Conservation (phyloP, 2,113 vertebrate species). For the Psilopsiagon aymara region DNA sequence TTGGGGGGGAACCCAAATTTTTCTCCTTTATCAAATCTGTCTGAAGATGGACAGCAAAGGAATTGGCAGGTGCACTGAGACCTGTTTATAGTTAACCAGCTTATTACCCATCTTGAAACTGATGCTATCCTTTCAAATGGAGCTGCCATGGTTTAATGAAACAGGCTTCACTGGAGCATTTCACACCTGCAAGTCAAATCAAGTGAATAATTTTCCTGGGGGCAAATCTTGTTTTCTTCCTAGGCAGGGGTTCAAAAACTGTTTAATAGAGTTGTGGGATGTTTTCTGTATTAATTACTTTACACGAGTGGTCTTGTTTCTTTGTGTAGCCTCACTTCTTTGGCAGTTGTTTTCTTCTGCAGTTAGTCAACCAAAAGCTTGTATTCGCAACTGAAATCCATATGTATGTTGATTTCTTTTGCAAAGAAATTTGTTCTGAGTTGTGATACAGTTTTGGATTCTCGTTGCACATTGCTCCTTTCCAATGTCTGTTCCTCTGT, state of each 20-base stretch:
- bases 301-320: neutral
- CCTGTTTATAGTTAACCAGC: neutral
- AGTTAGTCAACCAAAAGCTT: neutral
- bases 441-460: neutral
- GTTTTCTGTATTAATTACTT: neutral
- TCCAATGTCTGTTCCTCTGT: neutral
- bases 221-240: neutral
- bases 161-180: neutral
- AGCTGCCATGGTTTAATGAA: neutral
- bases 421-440: neutral
- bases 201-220: neutral
- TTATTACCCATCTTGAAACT: neutral
- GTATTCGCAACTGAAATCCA: neutral
- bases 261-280: neutral
- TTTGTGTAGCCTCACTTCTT: neutral
- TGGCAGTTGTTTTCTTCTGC: neutral
- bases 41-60: neutral
- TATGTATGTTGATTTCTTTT: neutral
- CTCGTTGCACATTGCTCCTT: neutral
- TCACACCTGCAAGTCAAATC: neutral
- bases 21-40: neutral
- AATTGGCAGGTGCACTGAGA: neutral
- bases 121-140: neutral
- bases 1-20: fast-evolving
- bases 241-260: neutral